phyloP scores from a whole-genome alignment of 2,797 vertebrate genomes.

The Furcifer pardalis region DNA sequence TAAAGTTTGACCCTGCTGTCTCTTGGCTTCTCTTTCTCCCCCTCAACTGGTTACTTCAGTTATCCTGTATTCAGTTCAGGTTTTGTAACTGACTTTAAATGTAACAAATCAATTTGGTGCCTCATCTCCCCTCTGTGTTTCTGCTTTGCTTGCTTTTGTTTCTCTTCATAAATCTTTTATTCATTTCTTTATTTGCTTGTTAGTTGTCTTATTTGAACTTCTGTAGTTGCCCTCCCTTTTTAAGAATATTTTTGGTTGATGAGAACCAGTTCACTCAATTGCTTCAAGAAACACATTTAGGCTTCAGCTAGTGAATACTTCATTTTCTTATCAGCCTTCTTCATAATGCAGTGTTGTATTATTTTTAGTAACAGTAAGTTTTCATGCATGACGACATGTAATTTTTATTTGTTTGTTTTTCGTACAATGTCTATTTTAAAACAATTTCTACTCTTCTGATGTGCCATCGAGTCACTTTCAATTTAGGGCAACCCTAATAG shows the following conservation, averaged over 20 bases:
- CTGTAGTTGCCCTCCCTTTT: neutral
- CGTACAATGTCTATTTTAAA: neutral
- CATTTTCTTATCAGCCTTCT: neutral
- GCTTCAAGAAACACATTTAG: neutral
- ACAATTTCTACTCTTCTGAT: too few relatives aligned
- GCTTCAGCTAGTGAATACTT: neutral
- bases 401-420: too few relatives aligned
- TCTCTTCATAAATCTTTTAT: neutral
- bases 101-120: neutral
- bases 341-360: neutral
- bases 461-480: too few relatives aligned
- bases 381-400: neutral
- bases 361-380: neutral
- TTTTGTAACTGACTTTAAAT: neutral
- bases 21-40: neutral
- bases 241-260: neutral
- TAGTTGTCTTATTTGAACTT: neutral
- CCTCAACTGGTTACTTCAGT: neutral
- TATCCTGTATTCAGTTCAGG: neutral
- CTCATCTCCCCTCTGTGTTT: neutral
- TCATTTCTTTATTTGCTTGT: neutral
- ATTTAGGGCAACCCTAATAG: too few relatives aligned
- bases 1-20: neutral
- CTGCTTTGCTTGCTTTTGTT: neutral
- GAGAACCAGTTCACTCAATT: neutral